Conservation (phyloP, 2,113 vertebrate species). For the Isichthys henryi region DNA sequence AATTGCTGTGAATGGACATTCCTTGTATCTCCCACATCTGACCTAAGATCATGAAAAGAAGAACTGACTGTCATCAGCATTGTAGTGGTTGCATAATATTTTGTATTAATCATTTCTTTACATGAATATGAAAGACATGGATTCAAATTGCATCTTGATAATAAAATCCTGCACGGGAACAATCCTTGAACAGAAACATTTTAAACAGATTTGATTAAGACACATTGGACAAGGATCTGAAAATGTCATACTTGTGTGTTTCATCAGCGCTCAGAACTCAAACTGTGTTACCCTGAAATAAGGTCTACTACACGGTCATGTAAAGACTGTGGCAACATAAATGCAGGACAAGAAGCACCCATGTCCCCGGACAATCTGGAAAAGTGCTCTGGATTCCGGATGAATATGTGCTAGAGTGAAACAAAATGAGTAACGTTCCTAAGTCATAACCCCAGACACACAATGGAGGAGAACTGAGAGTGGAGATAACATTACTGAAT, state of each 20-base stretch:
- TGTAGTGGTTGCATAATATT: neutral
- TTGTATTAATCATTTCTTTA: neutral
- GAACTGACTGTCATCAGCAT: neutral
- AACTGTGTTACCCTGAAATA: neutral
- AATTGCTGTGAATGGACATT: neutral
- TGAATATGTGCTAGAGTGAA: conserved; percentile 54
- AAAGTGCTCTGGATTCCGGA: conserved; percentile 41
- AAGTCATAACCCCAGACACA: conserved; percentile 55
- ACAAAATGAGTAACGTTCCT: conserved; percentile 59
- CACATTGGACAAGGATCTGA: neutral
- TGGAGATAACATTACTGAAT: neutral
- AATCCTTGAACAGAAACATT: neutral
- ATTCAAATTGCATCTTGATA: neutral
- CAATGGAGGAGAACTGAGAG: conserved; percentile 2
- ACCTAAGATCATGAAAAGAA: neutral
- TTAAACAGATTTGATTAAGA: neutral
- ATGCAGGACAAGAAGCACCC: neutral
- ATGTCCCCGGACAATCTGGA: neutral
- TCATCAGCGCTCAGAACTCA: neutral
- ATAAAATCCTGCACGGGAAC: neutral
- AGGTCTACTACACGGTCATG: neutral
- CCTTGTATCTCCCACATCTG: neutral
- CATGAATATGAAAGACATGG: neutral
- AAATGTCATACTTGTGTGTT: neutral
- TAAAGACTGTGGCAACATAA: neutral